Evolutionary conservation across 2,113 vertebrate species (phyloP).

Genomic region (Grantiella picta): DNA sequence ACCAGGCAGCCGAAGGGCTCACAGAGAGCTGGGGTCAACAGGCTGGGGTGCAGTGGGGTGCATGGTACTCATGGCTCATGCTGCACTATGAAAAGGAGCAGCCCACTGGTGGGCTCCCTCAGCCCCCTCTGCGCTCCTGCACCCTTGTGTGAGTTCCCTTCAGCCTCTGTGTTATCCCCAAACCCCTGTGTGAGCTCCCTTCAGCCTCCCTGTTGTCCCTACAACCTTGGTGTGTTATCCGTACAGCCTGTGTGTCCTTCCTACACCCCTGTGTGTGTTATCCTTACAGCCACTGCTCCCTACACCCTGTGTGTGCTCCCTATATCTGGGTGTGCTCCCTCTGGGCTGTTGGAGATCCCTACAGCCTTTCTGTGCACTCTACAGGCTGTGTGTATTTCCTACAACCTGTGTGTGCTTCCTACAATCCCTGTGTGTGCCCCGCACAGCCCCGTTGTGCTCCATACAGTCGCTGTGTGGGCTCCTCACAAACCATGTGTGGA

Average conservation of each 20-base stretch:
- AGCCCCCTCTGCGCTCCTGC: background rate
- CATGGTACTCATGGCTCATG: rapidly evolving
- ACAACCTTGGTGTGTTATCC: background rate
- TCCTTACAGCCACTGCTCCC: background rate
- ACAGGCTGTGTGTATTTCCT: rapidly evolving
- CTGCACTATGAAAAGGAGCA: background rate
- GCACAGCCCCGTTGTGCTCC: rapidly evolving
- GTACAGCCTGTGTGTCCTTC: background rate
- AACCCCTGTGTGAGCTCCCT: background rate
- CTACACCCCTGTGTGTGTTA: too few species aligned
- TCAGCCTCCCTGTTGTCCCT: background rate
- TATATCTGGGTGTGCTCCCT: background rate
- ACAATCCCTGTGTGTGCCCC: rapidly evolving
- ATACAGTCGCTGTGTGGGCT: background rate
- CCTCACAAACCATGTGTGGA: background rate
- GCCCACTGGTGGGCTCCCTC: background rate
- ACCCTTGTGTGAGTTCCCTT: background rate
- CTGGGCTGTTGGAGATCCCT: background rate
- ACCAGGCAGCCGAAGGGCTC: background rate
- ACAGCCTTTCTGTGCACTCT: background rate
- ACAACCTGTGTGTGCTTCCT: background rate
- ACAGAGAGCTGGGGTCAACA: background rate
- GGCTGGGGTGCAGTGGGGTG: background rate
- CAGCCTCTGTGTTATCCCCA: background rate
- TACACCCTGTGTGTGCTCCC: too few species aligned